A percentile compares a stretch with the other conserved stretches of the same genome.
Conservation (phyloP, 2,888 invertebrate species). For the Cantharis rustica region DNA sequence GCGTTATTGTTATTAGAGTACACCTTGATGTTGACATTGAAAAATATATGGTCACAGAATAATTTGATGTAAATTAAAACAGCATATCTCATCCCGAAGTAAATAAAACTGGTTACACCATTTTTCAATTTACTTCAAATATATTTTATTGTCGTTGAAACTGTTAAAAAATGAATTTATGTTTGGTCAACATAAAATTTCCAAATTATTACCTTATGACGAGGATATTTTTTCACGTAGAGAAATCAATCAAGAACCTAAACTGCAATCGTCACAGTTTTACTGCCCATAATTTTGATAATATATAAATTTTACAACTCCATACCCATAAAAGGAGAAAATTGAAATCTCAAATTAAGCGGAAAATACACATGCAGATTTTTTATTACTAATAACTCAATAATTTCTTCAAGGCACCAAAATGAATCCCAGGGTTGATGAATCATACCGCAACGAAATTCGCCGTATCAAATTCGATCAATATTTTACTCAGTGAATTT, state of each 20-base stretch:
- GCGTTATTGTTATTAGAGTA: constrained; percentile 21
- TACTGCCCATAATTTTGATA: background rate
- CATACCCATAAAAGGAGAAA: background rate
- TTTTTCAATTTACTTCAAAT: background rate
- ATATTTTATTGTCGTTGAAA: background rate
- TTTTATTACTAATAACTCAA: background rate
- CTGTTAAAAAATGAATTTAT: background rate
- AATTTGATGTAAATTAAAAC: constrained; percentile 22
- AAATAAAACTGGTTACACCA: background rate
- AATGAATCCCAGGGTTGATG: background rate
- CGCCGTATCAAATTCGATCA: background rate
- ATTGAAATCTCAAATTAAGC: background rate
- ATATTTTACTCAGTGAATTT: background rate
- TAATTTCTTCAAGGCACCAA: background rate
- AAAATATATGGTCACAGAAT: constrained; percentile 13
- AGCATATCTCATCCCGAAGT: constrained; percentile 4
- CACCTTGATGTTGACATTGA: constrained; percentile 37
- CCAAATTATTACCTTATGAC: background rate
- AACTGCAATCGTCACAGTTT: background rate
- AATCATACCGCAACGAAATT: background rate
- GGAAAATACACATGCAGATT: background rate
- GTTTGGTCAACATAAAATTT: background rate
- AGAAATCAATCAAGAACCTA: background rate
- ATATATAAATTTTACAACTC: background rate
- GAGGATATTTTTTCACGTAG: background rate